phyloP scores from a whole-genome alignment of 2,113 vertebrate species.

The Siphamia tubifer region DNA sequence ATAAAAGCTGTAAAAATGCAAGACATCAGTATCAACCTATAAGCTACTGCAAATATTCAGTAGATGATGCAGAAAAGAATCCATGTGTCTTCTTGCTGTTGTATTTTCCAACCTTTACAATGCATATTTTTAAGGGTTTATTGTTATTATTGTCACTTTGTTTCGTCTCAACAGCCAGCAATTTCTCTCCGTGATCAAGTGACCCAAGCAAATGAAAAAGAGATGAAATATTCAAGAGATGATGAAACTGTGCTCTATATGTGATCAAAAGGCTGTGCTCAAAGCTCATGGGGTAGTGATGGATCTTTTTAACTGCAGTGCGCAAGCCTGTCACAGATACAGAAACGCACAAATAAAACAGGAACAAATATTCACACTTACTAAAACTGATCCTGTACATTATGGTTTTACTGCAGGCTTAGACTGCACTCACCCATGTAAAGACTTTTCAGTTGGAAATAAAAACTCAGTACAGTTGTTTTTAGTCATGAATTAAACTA shows the following conservation, averaged over 20 bases:
- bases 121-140: not conserved
- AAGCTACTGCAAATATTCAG: too few species aligned
- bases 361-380: not conserved
- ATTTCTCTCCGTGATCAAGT: not conserved
- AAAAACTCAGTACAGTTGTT: too few species aligned
- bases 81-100: not conserved
- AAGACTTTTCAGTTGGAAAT: too few species aligned
- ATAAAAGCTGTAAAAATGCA: too few species aligned
- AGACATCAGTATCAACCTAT: too few species aligned
- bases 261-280: slow-evolving; percentile 38
- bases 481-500: too few species aligned
- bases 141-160: not conserved
- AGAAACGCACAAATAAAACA: not conserved
- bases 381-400: too few species aligned
- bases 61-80: not conserved
- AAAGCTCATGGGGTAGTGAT: slow-evolving; percentile 7
- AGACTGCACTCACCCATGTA: too few species aligned
- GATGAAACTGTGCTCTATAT: slow-evolving; percentile 36
- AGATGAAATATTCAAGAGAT: slow-evolving; percentile 54
- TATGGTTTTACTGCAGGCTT: too few species aligned
- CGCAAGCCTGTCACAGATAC: not conserved
- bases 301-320: slow-evolving; percentile 5
- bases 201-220: not conserved
- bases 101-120: not conserved
- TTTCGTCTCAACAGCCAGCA: not conserved